phyloP scores from a whole-genome alignment of 1,140 invertebrate genomes.

The Acromyrmex echinatior region DNA sequence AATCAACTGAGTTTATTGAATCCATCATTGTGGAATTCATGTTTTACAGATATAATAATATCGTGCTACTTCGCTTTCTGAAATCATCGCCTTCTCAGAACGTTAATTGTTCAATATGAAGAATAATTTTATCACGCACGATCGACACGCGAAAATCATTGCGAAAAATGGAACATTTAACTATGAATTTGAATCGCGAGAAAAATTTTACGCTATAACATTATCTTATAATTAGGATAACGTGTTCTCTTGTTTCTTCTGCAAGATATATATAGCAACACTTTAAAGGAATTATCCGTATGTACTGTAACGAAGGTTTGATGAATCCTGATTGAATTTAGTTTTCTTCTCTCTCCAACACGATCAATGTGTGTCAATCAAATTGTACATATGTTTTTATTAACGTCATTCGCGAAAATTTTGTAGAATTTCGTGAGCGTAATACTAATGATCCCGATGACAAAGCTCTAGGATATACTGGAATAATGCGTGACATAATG shows the following conservation, averaged over 20 bases:
- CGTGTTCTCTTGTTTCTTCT: conserved; percentile 51
- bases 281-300: conserved; percentile 47
- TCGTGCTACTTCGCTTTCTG: conserved; percentile 13
- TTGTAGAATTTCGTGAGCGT: conserved; percentile 24
- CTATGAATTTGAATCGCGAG: conserved; percentile 9
- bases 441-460: conserved; percentile 21
- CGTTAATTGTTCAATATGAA: conserved; percentile 20
- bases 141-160: conserved; percentile 17
- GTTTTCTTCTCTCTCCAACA: background rate
- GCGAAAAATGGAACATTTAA: conserved; percentile 25
- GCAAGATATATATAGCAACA: conserved; percentile 52
- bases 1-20: background rate
- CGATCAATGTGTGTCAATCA: background rate
- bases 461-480: conserved; percentile 5
- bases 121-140: conserved; percentile 42
- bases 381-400: conserved; percentile 38
- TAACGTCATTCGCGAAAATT: background rate
- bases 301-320: conserved; percentile 64
- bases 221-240: conserved; percentile 56
- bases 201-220: conserved; percentile 50
- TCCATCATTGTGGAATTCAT: background rate
- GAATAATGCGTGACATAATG: background rate
- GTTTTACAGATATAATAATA: background rate
- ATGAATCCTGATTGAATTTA: conserved; percentile 67
- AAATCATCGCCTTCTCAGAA: conserved; percentile 34